A percentile compares a stretch with the other conserved stretches of the same genome.
These are phyloP conservation scores for Lemur catta DNA, from an alignment of 2,797 vertebrate genomes.

Conservation along the genomic window DNA sequence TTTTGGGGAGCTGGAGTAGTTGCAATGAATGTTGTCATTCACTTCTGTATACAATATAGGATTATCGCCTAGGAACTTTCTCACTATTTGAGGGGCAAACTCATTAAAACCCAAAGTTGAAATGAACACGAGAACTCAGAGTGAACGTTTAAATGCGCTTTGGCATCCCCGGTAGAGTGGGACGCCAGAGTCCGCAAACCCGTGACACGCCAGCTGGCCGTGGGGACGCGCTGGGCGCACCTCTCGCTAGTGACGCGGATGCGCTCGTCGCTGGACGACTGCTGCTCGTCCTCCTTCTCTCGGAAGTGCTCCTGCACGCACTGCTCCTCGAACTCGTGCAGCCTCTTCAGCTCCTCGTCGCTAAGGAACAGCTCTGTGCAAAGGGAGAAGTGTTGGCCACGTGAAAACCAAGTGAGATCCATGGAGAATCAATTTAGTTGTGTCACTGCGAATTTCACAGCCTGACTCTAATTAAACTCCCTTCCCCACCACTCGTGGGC, in stretches of 20 bases:
- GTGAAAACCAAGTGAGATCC: not conserved
- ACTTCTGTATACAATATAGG: not conserved
- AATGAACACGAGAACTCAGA: not conserved
- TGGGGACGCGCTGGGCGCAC: constrained; percentile 72
- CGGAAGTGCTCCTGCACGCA: constrained; percentile 98
- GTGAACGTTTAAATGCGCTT: accelerated
- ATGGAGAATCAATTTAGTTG: not conserved
- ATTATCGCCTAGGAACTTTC: not conserved
- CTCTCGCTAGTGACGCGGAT: constrained; percentile 97
- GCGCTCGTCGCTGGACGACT: constrained; percentile 95
- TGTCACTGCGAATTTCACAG: not conserved
- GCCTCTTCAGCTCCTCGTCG: constrained; percentile 94
- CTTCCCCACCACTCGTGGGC: not conserved
- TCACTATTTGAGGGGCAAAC: accelerated
- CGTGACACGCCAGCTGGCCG: accelerated
- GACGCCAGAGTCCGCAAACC: accelerated
- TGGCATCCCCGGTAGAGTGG: accelerated
- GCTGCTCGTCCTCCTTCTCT: constrained; percentile 95
- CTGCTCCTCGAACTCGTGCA: constrained; percentile 98
- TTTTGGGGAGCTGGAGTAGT: not conserved
- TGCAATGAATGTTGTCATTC: not conserved
- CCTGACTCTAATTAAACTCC: not conserved
- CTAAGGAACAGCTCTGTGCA: constrained; percentile 93
- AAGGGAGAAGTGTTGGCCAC: not conserved
- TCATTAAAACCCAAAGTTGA: not conserved